A percentile compares a stretch with the other conserved stretches of the same genome.
Evolutionary conservation across 2,797 vertebrate genomes (phyloP).

Genomic region (Melanogrammus aeglefinus): DNA sequence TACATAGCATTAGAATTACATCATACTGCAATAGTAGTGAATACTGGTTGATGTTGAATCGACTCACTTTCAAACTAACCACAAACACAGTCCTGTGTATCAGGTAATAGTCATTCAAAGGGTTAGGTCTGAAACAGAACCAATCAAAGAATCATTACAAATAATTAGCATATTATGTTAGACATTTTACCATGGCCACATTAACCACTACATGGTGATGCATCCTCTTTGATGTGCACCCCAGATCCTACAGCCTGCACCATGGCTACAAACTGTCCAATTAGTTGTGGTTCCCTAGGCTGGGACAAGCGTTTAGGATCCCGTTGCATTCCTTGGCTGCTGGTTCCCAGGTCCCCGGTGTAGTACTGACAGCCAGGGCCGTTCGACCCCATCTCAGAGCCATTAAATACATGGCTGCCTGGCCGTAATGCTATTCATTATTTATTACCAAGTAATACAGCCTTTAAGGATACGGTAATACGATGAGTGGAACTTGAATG

Average conservation of each 20-base stretch:
- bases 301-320: constrained; percentile 59
- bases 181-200: not conserved
- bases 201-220: not conserved
- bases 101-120: not conserved
- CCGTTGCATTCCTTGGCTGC: constrained; percentile 51
- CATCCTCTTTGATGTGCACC: not conserved
- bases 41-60: not conserved
- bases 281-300: constrained; percentile 66
- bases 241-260: constrained; percentile 38
- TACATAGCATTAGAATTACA: not conserved
- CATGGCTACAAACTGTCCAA: constrained; percentile 49
- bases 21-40: not conserved
- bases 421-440: not conserved
- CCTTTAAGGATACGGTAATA: not conserved
- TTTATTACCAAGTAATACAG: not conserved
- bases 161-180: not conserved
- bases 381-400: not conserved
- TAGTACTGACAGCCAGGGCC: constrained; percentile 30
- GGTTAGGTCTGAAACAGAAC: not conserved
- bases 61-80: not conserved
- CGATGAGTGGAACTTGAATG: not conserved
- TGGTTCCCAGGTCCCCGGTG: constrained; percentile 13
- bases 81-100: not conserved
- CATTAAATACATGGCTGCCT: not conserved
- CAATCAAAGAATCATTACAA: not conserved